These are phyloP conservation scores for Ptychoptera albimana DNA, from an alignment of 2,888 invertebrate genomes.

Conservation along the genomic window DNA sequence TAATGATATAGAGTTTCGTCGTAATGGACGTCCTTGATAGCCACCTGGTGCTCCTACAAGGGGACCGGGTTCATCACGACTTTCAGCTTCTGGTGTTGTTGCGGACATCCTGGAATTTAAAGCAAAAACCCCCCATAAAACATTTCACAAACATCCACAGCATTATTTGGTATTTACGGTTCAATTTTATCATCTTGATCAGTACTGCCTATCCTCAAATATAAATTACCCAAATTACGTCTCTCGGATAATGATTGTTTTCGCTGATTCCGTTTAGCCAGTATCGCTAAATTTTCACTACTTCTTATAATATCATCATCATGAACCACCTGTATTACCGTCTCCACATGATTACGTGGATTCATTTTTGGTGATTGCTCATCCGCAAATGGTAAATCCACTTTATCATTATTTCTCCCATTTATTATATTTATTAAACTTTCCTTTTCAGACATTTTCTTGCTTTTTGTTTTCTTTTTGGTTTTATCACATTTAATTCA, in stretches of 20 bases:
- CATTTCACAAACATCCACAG: background rate
- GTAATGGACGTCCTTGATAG: constrained; percentile 27
- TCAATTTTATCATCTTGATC: background rate
- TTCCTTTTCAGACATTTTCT: no score
- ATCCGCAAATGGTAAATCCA: no score
- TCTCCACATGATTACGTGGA: no score
- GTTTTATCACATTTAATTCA: no score
- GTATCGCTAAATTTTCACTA: no score
- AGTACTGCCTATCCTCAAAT: background rate
- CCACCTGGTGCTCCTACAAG: constrained; percentile 24
- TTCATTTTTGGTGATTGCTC: no score
- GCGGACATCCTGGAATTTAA: background rate
- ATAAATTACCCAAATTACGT: constrained; percentile 1
- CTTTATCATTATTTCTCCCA: no score
- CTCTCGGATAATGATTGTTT: background rate
- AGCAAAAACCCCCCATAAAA: background rate
- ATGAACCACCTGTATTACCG: no score
- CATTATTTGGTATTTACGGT: background rate
- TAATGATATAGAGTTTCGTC: constrained; percentile 59
- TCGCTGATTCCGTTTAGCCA: background rate
- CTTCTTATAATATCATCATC: no score
- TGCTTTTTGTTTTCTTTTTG: no score
- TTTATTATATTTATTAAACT: no score
- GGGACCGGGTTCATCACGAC: constrained; percentile 27
- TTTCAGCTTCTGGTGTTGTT: background rate